Percentiles rank a stretch among this genome's conserved stretches.
phyloP scores from a whole-genome alignment of 1,140 invertebrate species.

The Sesamia nonagrioides region DNA sequence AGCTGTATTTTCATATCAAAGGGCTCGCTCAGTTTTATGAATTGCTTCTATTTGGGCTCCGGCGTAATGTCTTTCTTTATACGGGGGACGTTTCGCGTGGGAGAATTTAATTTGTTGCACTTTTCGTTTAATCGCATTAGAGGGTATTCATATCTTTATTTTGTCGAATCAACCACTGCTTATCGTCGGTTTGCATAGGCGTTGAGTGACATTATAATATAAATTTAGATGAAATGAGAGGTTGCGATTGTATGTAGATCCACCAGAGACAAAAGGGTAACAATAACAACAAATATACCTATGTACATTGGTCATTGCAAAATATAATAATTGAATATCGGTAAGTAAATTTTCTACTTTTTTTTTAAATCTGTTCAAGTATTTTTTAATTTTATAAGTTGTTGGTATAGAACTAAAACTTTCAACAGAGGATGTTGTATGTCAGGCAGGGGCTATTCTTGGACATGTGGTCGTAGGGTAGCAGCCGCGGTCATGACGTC shows the following conservation, averaged over 20 bases:
- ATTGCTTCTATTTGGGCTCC: slow-evolving; percentile 74
- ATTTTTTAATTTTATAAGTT: not conserved
- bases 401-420: not conserved
- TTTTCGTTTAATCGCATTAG: slow-evolving; percentile 77
- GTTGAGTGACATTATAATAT: slow-evolving; percentile 53
- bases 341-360: too few species aligned
- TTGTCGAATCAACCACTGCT: slow-evolving; percentile 52
- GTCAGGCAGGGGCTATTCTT: not conserved
- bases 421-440: not conserved
- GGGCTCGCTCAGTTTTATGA: slow-evolving; percentile 77
- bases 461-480: not conserved
- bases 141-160: slow-evolving; percentile 69
- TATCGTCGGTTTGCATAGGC: slow-evolving; percentile 66
- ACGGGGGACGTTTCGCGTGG: slow-evolving; percentile 73
- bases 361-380: too few species aligned
- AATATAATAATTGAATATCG: too few species aligned
- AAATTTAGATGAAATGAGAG: slow-evolving; percentile 38
- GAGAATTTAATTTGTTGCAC: slow-evolving; percentile 82
- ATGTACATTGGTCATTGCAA: too few species aligned
- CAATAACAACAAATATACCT: too few species aligned
- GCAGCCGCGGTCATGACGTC: slow-evolving; percentile 42
- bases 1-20: slow-evolving; percentile 86
- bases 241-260: slow-evolving; percentile 8
- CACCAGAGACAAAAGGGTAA: not conserved
- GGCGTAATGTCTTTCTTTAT: slow-evolving; percentile 76